phyloP scores from a whole-genome alignment of 2,797 vertebrate species.

The Petrocephalus schoutedeni region DNA sequence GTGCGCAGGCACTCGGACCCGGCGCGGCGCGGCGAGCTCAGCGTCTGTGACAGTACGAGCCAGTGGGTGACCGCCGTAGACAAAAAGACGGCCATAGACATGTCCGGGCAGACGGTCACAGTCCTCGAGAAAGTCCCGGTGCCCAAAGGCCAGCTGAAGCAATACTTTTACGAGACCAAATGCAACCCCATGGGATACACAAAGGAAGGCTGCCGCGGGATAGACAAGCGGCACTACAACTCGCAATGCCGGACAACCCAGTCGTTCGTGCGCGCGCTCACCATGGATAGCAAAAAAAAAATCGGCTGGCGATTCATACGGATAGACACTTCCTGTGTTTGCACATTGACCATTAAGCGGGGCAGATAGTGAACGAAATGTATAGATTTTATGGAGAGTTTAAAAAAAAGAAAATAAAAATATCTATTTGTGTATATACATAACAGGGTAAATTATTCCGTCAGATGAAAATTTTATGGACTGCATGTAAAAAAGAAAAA shows the following conservation, averaged over 20 bases:
- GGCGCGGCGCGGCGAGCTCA: slow-evolving; percentile 91
- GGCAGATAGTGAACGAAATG: slow-evolving; percentile 98
- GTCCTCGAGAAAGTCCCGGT: slow-evolving; percentile 97
- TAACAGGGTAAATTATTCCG: slow-evolving; percentile 99
- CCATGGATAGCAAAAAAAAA: slow-evolving; percentile 99
- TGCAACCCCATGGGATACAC: slow-evolving; percentile 99
- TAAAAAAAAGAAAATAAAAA: slow-evolving; percentile 84
- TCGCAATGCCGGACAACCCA: slow-evolving; percentile 99
- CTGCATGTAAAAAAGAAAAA: slow-evolving; percentile 92
- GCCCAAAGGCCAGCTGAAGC: slow-evolving; percentile 98
- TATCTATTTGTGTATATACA: slow-evolving; percentile 99
- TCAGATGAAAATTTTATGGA: slow-evolving; percentile 99
- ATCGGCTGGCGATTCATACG: slow-evolving; percentile 99
- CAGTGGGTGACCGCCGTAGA: slow-evolving; percentile 98
- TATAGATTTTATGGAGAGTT: slow-evolving; percentile 99
- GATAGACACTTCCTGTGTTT: slow-evolving; percentile 99
- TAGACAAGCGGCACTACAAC: slow-evolving; percentile 99
- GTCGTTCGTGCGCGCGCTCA: slow-evolving; percentile 97
- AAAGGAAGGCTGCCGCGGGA: slow-evolving; percentile 97
- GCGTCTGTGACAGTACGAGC: slow-evolving; percentile 99
- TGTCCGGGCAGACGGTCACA: slow-evolving; percentile 95
- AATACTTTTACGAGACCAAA: slow-evolving; percentile 99
- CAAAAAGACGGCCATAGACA: slow-evolving; percentile 99
- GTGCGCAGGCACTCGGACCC: slow-evolving; percentile 96
- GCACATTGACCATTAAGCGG: slow-evolving; percentile 99